phyloP scores from a whole-genome alignment of 2,888 invertebrate genomes.

The Eupithecia subfuscata region DNA sequence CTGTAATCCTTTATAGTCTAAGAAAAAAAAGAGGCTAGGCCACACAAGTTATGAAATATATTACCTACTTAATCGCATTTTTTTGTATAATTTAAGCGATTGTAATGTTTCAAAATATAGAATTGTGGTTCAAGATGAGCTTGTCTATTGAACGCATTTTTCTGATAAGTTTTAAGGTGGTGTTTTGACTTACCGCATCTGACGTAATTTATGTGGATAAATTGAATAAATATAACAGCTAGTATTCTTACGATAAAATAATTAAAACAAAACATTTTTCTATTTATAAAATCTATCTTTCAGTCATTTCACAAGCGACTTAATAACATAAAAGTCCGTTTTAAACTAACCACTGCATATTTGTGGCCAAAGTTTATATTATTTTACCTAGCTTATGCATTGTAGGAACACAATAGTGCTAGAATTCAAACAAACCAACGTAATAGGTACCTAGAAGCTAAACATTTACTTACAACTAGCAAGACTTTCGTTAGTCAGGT shows the following conservation, averaged over 20 bases:
- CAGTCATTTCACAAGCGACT: slow-evolving; percentile 28
- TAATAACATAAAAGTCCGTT: slow-evolving; percentile 9
- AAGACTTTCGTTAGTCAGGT: background rate
- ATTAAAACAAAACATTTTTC: slow-evolving; percentile 31
- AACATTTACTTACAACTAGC: slow-evolving; percentile 8
- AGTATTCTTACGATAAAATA: slow-evolving; percentile 38
- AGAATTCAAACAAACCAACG: slow-evolving; percentile 34
- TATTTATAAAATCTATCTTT: slow-evolving; percentile 8
- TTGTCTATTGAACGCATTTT: background rate
- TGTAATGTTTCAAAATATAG: too few species aligned
- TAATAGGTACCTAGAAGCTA: slow-evolving; percentile 17
- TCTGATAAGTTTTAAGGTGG: background rate
- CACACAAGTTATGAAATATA: too few species aligned
- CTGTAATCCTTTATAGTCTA: too few species aligned
- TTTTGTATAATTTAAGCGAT: too few species aligned
- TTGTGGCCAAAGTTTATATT: slow-evolving; percentile 11
- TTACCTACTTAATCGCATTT: too few species aligned
- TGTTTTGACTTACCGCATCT: slow-evolving; percentile 56
- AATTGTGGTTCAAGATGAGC: too few species aligned
- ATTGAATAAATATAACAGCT: slow-evolving; percentile 44
- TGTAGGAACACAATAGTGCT: slow-evolving; percentile 37
- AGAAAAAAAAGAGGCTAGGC: too few species aligned
- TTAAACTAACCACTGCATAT: slow-evolving; percentile 18
- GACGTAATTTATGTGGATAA: slow-evolving; percentile 43
- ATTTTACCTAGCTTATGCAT: slow-evolving; percentile 29